Conservation (phyloP, 2,888 invertebrate species). For the Venusia cambrica region DNA sequence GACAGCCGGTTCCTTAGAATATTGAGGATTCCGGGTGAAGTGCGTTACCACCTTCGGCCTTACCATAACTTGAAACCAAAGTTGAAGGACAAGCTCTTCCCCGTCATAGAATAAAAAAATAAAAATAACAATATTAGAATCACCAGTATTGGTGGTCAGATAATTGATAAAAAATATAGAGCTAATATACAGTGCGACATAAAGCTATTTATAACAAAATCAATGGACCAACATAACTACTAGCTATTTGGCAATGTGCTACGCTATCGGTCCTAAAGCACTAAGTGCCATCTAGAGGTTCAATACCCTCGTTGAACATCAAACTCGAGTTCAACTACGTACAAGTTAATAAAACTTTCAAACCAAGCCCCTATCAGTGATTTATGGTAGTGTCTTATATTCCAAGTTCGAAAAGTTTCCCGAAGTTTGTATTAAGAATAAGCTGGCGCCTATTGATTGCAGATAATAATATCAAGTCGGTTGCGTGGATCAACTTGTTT, state of each 20-base stretch:
- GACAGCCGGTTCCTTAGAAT: too few species aligned
- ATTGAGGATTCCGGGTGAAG: too few species aligned
- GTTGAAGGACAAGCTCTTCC: too few species aligned
- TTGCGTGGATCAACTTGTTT: too few species aligned
- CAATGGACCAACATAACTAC: conserved; percentile 22
- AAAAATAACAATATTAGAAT: too few species aligned
- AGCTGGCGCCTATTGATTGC: conserved; percentile 2
- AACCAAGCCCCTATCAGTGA: conserved; percentile 20
- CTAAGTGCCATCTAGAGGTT: conserved; percentile 16
- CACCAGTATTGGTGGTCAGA: too few species aligned
- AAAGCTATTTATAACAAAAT: conserved; percentile 20
- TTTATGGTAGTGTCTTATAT: conserved; percentile 23
- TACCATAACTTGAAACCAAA: too few species aligned
- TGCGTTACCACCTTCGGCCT: too few species aligned
- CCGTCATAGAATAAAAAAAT: too few species aligned
- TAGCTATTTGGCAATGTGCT: conserved; percentile 24
- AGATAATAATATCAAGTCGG: conserved; percentile 1
- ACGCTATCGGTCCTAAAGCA: conserved; percentile 10
- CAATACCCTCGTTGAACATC: conserved; percentile 20
- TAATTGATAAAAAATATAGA: conserved; percentile 7
- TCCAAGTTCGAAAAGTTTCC: conserved; percentile 13
- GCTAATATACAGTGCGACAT: too few species aligned
- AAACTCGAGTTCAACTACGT: conserved; percentile 17
- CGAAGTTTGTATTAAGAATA: conserved; percentile 9
- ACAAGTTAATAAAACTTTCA: conserved; percentile 24